phyloP scores from a whole-genome alignment of 2,113 vertebrate species.

The Okapia johnstoni region DNA sequence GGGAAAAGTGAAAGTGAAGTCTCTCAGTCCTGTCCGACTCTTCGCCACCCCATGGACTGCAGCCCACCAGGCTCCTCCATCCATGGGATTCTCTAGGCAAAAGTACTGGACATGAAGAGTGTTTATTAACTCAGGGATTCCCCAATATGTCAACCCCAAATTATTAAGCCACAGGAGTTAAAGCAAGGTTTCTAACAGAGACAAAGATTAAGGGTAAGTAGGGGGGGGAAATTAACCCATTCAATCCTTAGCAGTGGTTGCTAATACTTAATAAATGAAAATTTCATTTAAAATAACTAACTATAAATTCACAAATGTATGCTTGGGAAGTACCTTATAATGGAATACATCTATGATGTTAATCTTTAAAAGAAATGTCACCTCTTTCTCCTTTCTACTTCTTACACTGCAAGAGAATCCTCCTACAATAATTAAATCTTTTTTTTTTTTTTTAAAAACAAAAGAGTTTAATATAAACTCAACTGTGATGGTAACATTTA shows the following conservation, averaged over 20 bases:
- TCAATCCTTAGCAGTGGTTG: neutral
- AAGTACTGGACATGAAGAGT: neutral
- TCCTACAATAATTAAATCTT: neutral
- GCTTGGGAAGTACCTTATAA: neutral
- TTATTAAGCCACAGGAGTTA: neutral
- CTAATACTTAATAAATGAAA: conserved; percentile 14
- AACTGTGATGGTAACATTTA: too few species aligned
- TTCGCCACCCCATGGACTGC: too few species aligned
- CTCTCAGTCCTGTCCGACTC: too few species aligned
- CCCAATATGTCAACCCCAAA: neutral
- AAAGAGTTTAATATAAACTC: too few species aligned
- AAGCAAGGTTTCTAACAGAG: neutral
- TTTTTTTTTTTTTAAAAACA: too few species aligned
- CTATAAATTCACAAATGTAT: neutral
- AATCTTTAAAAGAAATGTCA: neutral
- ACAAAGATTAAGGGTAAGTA: neutral
- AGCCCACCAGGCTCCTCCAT: too few species aligned
- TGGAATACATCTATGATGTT: neutral
- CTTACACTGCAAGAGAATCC: neutral
- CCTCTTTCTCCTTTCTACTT: neutral
- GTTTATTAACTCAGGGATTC: neutral
- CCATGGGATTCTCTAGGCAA: too few species aligned
- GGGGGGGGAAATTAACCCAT: neutral
- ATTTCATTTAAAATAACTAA: neutral
- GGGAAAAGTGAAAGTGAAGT: too few species aligned